Evolutionary conservation across 2,888 invertebrate species (phyloP).

Genomic region (Celastrina argiolus): DNA sequence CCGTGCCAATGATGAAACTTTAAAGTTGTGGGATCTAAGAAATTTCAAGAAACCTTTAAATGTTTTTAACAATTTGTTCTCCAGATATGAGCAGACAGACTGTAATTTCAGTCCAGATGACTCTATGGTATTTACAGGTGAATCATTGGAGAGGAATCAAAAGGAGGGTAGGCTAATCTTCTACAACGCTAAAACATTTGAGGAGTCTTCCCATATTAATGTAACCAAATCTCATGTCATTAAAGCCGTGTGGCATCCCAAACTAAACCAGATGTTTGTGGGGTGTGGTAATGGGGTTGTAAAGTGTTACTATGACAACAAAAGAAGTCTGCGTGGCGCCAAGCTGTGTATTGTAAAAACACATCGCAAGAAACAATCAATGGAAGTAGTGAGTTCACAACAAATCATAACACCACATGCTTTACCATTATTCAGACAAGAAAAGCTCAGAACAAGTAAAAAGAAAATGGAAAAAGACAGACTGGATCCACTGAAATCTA

Average conservation of each 20-base stretch:
- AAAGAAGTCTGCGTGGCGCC: conserved; percentile 92
- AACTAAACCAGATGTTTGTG: conserved; percentile 96
- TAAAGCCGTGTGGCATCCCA: conserved; percentile 96
- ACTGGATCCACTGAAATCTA: conserved; percentile 90
- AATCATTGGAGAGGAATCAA: conserved; percentile 83
- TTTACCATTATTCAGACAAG: conserved; percentile 95
- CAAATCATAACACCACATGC: conserved; percentile 98
- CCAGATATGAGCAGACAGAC: conserved; percentile 90
- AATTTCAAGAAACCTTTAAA: conserved; percentile 88
- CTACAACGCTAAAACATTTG: conserved; percentile 86
- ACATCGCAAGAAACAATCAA: conserved; percentile 86
- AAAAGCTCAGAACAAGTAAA: conserved; percentile 90
- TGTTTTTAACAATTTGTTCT: conserved; percentile 83
- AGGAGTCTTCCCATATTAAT: conserved; percentile 84
- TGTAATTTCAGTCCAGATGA: conserved; percentile 96
- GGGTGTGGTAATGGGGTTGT: conserved; percentile 94
- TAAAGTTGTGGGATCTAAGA: conserved; percentile 96
- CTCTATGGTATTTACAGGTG: conserved; percentile 90
- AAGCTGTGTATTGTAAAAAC: conserved; percentile 92
- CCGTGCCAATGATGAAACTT: conserved; percentile 92
- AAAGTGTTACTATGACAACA: conserved; percentile 94
- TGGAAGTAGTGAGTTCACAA: conserved; percentile 92
- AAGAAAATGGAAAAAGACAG: conserved; percentile 95
- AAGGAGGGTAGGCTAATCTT: conserved; percentile 85
- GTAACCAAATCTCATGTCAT: conserved; percentile 91